Evolutionary conservation across 2,888 invertebrate species (phyloP), one percentile per base, ranked within the genome.

Genomic region (Myathropa florea): DNA sequence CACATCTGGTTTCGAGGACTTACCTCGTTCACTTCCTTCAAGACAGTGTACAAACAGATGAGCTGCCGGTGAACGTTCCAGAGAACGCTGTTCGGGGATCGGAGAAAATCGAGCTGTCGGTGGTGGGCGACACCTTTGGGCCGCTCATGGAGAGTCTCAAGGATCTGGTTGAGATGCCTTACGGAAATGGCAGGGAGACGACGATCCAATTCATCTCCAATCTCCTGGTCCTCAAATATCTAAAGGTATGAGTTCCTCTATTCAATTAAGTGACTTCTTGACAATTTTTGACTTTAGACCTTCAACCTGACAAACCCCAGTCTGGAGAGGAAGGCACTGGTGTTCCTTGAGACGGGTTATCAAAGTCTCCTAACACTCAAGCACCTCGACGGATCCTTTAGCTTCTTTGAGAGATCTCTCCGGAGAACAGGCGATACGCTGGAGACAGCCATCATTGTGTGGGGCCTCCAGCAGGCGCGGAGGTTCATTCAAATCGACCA

Each of bases 361-460:
- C 99, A 99, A 92, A 95, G 97, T 80, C 96, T 99, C 91, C 94
- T 99, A 91, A 97, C 96, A 0, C 99, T 96, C 92, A 95, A 96
- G 78, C 95, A 96, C 83, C 90, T 93, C 0, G 98, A 99, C 92
- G 98, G 98, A 1, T 98, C 98, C 0, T 99, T 98, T 93, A 95
- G 96, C 92, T 94, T 97, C 88, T 97, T 97, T 90, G 0, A 91
- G 93, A 9, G 93, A 93, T 88, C 90, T 0, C 88, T 88, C 0
- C 88, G 89, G 0, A 90, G 89, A 72, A 90, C 93, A 93, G 96
- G 97, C 0, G 97, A 97, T n/a, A 94, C 94, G 2, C 96, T 96
- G 97, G 92, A 98, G 86, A 97, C 97, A 0, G 97, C 97, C 0
- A 97, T 97, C 90, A 96, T 97, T 0, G 94, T 95, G 0, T 94